These are phyloP conservation scores for Dromaius novaehollandiae DNA, from an alignment of 2,113 vertebrate species.

Conservation along the genomic window DNA sequence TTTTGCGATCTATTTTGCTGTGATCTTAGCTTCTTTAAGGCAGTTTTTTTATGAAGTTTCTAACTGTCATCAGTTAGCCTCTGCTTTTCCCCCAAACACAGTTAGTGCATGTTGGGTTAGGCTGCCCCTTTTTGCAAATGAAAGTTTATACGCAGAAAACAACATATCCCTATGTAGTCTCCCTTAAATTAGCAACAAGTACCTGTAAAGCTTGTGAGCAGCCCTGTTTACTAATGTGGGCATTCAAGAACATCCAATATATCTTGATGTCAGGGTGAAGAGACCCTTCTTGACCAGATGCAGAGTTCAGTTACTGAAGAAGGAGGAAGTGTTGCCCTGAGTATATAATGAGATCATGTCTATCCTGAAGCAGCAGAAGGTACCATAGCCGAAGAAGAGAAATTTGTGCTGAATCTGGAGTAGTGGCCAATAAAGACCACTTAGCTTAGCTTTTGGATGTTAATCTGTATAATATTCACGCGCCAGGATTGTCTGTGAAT, in stretches of 20 bases:
- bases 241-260: background rate
- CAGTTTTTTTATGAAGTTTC: background rate
- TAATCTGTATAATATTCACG: background rate
- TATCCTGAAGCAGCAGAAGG: background rate
- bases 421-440: background rate
- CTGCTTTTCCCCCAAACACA: background rate
- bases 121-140: background rate
- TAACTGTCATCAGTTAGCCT: background rate
- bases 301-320: background rate
- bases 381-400: background rate
- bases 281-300: background rate
- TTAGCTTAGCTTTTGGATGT: constrained; percentile 8
- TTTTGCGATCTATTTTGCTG: background rate
- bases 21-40: background rate
- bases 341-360: background rate
- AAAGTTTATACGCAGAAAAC: background rate
- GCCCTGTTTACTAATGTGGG: background rate
- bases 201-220: background rate
- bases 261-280: background rate
- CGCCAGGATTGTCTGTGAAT: background rate
- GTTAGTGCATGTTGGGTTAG: background rate
- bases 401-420: constrained; percentile 9
- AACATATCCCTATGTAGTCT: background rate
- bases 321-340: background rate
- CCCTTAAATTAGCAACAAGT: background rate